These are phyloP conservation scores for Sinotaia quadrata DNA, from an alignment of 2,888 invertebrate genomes.

Conservation along the genomic window DNA sequence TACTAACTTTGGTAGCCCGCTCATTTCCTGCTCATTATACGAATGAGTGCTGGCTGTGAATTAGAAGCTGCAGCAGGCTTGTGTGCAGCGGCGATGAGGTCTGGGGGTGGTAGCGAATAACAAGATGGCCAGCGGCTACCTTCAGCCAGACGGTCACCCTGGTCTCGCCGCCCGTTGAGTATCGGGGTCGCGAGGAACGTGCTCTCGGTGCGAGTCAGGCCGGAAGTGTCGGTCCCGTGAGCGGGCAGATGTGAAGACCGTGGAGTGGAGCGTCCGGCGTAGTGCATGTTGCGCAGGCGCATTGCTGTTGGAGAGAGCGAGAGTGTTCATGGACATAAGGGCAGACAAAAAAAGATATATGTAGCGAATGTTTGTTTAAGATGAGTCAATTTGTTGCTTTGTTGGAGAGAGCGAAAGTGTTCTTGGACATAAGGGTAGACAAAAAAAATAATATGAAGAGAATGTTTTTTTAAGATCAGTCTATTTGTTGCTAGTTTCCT, in stretches of 20 bases:
- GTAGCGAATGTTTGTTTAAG: no score
- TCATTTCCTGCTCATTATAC: no score
- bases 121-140: constrained; percentile 16
- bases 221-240: constrained; percentile 22
- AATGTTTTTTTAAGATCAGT: no score
- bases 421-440: no score
- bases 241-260: no score
- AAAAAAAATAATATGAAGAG: no score
- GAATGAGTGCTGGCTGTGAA: not conserved
- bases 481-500: no score
- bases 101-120: constrained; percentile 22
- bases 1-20: no score
- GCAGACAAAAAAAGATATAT: no score
- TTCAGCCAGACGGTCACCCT: not conserved
- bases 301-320: constrained; percentile 23
- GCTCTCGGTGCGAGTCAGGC: constrained; percentile 27
- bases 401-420: not conserved
- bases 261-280: constrained; percentile 12
- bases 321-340: no score
- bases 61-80: not conserved
- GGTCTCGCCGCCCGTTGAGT: constrained; percentile 15
- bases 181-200: constrained; percentile 22
- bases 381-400: not conserved
- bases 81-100: not conserved
- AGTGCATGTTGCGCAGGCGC: constrained; percentile 28